phyloP scores from a whole-genome alignment of 92 coral and sea anemone genomes.

The Actinernus sp. region DNA sequence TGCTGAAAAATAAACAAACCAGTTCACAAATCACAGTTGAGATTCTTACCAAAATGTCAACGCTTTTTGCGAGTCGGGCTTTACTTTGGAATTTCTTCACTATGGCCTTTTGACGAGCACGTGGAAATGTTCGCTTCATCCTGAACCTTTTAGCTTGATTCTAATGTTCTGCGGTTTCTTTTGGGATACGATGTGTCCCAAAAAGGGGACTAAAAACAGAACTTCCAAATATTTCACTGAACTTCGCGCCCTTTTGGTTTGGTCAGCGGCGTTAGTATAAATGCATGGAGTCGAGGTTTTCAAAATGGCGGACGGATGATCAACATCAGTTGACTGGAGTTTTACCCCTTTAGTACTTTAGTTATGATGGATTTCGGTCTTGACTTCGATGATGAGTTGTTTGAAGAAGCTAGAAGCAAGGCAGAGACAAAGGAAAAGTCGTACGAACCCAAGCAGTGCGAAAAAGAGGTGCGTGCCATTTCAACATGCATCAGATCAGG shows the following conservation, averaged over 20 bases:
- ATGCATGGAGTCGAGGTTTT: not conserved
- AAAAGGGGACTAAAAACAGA: too few species aligned
- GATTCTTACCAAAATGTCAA: constrained; percentile 82
- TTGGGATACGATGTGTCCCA: not conserved
- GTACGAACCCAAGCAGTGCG: constrained; percentile 64
- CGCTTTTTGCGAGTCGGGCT: constrained; percentile 85
- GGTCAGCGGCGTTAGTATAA: constrained; percentile 53
- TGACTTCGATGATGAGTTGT: constrained; percentile 77
- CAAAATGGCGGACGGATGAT: constrained; percentile 57
- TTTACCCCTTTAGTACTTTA: not conserved
- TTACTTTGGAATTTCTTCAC: constrained; percentile 80
- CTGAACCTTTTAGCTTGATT: not conserved
- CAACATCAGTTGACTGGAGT: not conserved
- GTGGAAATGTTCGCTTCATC: constrained; percentile 95
- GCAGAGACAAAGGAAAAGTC: constrained; percentile 5
- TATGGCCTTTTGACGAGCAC: constrained; percentile 85
- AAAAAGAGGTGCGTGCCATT: constrained; percentile 55
- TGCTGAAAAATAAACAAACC: too few species aligned
- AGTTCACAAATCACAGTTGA: not conserved
- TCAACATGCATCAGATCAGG: too few species aligned
- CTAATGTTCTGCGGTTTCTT: not conserved
- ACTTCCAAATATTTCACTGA: not conserved
- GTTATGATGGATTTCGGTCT: constrained; percentile 55
- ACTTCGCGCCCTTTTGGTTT: constrained; percentile 16
- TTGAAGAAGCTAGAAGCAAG: constrained; percentile 28